These are phyloP conservation scores for Tympanuchus pallidicinctus DNA, from an alignment of 2,113 vertebrate genomes.

Conservation along the genomic window DNA sequence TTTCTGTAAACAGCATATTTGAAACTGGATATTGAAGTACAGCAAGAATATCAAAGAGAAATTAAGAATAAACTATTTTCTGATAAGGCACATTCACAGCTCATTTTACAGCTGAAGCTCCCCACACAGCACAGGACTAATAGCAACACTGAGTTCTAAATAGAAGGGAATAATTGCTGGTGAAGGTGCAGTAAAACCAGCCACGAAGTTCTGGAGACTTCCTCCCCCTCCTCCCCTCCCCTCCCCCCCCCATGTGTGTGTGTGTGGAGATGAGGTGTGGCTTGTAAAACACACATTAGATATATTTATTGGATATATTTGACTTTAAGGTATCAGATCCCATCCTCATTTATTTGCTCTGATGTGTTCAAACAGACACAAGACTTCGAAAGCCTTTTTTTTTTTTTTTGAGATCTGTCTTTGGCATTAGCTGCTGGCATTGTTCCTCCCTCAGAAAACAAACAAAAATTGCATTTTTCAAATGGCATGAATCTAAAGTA, in stretches of 20 bases:
- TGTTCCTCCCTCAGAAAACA: not conserved
- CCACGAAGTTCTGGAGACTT: not conserved
- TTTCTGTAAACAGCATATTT: not conserved
- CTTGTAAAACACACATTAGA: not conserved
- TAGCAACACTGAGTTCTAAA: not conserved
- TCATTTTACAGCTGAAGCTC: not conserved
- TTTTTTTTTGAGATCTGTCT: not conserved
- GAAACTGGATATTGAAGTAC: conserved; percentile 4
- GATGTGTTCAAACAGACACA: not conserved
- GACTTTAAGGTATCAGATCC: not conserved
- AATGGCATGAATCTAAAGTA: not conserved
- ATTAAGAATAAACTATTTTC: not conserved
- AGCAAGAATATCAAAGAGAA: not conserved
- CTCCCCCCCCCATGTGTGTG: not conserved
- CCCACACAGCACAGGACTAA: not conserved
- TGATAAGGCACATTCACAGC: not conserved
- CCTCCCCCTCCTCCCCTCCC: too few relatives aligned
- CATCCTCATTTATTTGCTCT: not conserved
- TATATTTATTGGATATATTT: not conserved
- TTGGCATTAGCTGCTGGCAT: not conserved
- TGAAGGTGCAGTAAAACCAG: not conserved
- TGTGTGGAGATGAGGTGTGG: not conserved
- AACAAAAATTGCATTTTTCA: not conserved
- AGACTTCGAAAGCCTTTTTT: not conserved
- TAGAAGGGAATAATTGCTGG: not conserved